Evolutionary conservation across 2,888 invertebrate species (phyloP).

Genomic region (Diplolepis rosae): DNA sequence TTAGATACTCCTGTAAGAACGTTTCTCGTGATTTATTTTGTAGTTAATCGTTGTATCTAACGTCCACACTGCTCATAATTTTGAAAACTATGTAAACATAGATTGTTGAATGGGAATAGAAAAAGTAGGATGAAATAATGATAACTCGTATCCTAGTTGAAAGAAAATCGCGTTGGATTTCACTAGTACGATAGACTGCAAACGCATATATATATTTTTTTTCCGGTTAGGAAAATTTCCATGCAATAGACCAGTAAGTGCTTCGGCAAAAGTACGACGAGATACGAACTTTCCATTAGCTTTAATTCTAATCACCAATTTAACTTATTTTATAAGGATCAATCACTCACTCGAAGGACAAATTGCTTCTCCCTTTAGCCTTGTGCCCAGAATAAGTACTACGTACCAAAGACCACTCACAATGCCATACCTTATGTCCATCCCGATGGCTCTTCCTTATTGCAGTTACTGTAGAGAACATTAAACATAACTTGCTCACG

Average conservation of each 20-base stretch:
- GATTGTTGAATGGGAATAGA: background rate
- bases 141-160: background rate
- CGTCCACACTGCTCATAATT: background rate
- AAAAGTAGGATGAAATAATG: background rate
- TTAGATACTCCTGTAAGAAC: slow-evolving; percentile 22
- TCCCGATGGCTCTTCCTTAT: slow-evolving; percentile 26
- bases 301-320: background rate
- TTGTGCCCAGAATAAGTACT: slow-evolving; percentile 22
- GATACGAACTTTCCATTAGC: slow-evolving; percentile 1
- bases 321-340: slow-evolving; percentile 17
- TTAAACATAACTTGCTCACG: slow-evolving; percentile 12
- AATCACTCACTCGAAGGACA: slow-evolving; percentile 28
- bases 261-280: background rate
- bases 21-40: slow-evolving; percentile 27
- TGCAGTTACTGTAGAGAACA: slow-evolving; percentile 14
- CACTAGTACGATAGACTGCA: background rate
- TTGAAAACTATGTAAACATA: background rate
- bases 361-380: slow-evolving; percentile 27
- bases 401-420: slow-evolving; percentile 26
- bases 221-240: background rate
- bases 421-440: slow-evolving; percentile 16
- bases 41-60: background rate
- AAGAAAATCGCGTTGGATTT: background rate
- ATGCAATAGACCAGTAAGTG: background rate
- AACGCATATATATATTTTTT: background rate